These are phyloP conservation scores for Orius insidiosus DNA, from an alignment of 1,140 invertebrate species.

Conservation along the genomic window DNA sequence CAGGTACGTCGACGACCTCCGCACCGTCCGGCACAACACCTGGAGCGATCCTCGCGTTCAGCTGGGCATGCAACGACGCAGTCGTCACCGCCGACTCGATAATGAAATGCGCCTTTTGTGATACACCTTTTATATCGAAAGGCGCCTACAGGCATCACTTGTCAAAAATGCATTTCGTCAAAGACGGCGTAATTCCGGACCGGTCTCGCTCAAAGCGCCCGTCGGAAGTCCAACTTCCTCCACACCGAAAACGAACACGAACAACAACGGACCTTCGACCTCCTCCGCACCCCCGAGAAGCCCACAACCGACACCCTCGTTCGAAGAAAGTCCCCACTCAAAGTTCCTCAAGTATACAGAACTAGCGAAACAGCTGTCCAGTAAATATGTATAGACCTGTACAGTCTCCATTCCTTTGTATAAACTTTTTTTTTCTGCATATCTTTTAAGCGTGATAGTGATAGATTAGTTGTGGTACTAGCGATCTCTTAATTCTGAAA, in stretches of 20 bases:
- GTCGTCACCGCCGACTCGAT: slow-evolving; percentile 69
- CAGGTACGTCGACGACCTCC: slow-evolving; percentile 21
- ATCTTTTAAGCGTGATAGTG: slow-evolving; percentile 17
- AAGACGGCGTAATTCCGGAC: slow-evolving; percentile 70
- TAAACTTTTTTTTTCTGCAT: slow-evolving; percentile 16
- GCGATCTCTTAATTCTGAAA: slow-evolving; percentile 16
- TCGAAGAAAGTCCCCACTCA: slow-evolving; percentile 84
- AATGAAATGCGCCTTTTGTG: slow-evolving; percentile 92
- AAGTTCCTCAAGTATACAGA: slow-evolving; percentile 95
- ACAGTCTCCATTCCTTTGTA: slow-evolving; percentile 20
- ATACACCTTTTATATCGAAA: slow-evolving; percentile 90
- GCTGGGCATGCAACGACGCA: slow-evolving; percentile 84
- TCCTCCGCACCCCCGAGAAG: slow-evolving; percentile 26
- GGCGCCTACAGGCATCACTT: slow-evolving; percentile 91
- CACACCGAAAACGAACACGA: slow-evolving; percentile 12
- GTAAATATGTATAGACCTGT: slow-evolving; percentile 67
- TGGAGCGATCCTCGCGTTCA: slow-evolving; percentile 73
- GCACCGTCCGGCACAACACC: slow-evolving; percentile 37
- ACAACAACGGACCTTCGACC: slow-evolving; percentile 20
- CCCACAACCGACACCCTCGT: slow-evolving; percentile 31
- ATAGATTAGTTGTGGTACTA: slow-evolving; percentile 14
- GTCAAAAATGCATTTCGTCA: slow-evolving; percentile 92
- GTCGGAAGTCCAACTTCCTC: slow-evolving; percentile 22
- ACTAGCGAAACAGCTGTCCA: slow-evolving; percentile 87
- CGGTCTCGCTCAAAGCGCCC: slow-evolving; percentile 35